Conservation (phyloP, 2,888 invertebrate species). For the Hirudinaria manillensis region DNA sequence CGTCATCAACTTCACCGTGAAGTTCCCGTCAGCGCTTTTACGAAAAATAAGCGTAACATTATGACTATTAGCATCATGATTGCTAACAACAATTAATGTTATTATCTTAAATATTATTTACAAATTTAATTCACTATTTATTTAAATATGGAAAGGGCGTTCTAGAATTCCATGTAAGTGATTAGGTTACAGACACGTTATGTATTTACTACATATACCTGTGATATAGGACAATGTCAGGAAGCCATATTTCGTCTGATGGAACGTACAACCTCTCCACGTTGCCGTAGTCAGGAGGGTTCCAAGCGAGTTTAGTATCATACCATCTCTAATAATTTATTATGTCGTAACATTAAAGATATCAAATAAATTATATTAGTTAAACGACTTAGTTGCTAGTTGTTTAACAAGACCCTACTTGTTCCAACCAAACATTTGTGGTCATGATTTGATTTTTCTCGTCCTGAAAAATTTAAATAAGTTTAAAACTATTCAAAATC, state of each 20-base stretch:
- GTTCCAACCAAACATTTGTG: conserved; percentile 94
- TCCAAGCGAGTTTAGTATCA: conserved; percentile 91
- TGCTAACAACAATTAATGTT: not conserved
- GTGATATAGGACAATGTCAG: conserved; percentile 92
- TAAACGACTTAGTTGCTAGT: too few relatives aligned
- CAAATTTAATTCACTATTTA: not conserved
- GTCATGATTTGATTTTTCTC: conserved; percentile 97
- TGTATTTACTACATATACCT: conserved; percentile 56
- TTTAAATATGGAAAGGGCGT: not conserved
- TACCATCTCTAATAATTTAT: conserved; percentile 44
- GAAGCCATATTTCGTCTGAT: conserved; percentile 90
- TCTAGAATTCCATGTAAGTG: too few relatives aligned
- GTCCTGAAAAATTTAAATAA: conserved; percentile 64
- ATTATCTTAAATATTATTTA: not conserved
- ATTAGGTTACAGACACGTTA: too few relatives aligned
- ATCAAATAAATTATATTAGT: not conserved
- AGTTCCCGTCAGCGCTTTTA: conserved; percentile 42
- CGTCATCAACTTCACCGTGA: conserved; percentile 42
- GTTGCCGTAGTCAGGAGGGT: conserved; percentile 85
- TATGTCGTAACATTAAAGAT: not conserved
- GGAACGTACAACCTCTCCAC: conserved; percentile 87
- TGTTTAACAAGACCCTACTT: conserved; percentile 63
- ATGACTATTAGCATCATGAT: not conserved
- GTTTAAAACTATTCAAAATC: too few relatives aligned
- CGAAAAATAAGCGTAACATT: not conserved